Evolutionary conservation across 2,113 vertebrate genomes (phyloP).

Genomic region (Murina feae): DNA sequence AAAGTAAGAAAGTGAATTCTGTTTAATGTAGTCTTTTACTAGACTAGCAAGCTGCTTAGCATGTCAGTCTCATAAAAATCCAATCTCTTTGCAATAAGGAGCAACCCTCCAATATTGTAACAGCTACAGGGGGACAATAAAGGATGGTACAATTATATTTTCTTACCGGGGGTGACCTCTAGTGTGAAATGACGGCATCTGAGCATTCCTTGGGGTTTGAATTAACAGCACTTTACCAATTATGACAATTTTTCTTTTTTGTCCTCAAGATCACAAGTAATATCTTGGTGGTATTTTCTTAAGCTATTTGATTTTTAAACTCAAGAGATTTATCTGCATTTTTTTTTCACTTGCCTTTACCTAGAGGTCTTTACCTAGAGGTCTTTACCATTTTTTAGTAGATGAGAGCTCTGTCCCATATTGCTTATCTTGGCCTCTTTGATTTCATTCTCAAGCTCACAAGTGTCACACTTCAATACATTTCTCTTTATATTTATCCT

Average conservation of each 20-base stretch:
- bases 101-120: constrained; percentile 57
- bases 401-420: not conserved
- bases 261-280: not conserved
- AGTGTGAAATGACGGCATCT: constrained; percentile 84
- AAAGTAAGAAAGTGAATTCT: constrained; percentile 34
- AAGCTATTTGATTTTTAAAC: constrained; percentile 33
- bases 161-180: constrained; percentile 84
- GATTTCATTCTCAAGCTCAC: not conserved
- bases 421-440: constrained; percentile 32
- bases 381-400: constrained; percentile 32
- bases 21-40: constrained; percentile 60
- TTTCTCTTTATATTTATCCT: not conserved
- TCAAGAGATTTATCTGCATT: constrained; percentile 1
- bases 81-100: constrained; percentile 60
- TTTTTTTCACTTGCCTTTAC: not conserved
- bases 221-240: constrained; percentile 74
- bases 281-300: constrained; percentile 36
- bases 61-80: constrained; percentile 59
- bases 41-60: constrained; percentile 63
- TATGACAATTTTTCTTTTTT: constrained; percentile 42
- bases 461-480: not conserved
- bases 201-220: constrained; percentile 75
- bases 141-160: constrained; percentile 77
- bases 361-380: not conserved
- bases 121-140: constrained; percentile 68